Base-by-base conservation (phyloP, 2,888 invertebrate species). In the Leptodirus hochenwartii region DNA sequence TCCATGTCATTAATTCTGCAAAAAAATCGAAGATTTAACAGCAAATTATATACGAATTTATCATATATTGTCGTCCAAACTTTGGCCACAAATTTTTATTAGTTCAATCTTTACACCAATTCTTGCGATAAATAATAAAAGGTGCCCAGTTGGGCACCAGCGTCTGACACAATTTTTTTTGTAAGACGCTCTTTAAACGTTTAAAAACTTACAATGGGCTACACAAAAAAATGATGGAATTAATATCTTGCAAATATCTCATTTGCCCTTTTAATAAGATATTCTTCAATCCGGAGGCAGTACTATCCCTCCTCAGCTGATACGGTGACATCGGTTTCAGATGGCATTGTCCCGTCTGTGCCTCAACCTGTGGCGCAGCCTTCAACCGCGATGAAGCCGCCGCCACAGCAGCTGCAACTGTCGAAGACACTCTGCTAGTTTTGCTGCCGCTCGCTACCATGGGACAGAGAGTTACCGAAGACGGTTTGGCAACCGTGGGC, bases 251-350 rank as follows among this genome's bases (percentile, higher is more conserved):
- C 8, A 90, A 62, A 44, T 74, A 71, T 42, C 77, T 69, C 67
- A 90, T 84, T 43, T 88, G 85, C 3, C 90, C 90, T 43, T 82
- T 77, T 5, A 90, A 61, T 12, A 85, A 56, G 22, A 85, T 71
- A 29, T 79, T 77, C 13, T 68, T 59, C 1, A 69, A 56, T 2
- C 74, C 75, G 4, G 49, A 47, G 8, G 6, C 4, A 42, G 73
- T 72, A 31, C 55, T 55, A 27, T 54, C 54, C 26, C 53, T 36
- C 22, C 55, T 40, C 15, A 49, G 29, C 22, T 51, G 42, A 39
- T 51, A 54, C 0, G 53, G 51, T 3, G 37, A 37, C 5, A 20
- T 5, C 8, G 15, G 15, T 17, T 23, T 16, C 8, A 5, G 13
- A 6, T n/a, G 12, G 8, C 12, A 20, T 22, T 22, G 23, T 9